A percentile compares a stretch with the other conserved stretches of the same genome.
Evolutionary conservation across 1,140 invertebrate species (phyloP).

Genomic region (Drosophila varians): DNA sequence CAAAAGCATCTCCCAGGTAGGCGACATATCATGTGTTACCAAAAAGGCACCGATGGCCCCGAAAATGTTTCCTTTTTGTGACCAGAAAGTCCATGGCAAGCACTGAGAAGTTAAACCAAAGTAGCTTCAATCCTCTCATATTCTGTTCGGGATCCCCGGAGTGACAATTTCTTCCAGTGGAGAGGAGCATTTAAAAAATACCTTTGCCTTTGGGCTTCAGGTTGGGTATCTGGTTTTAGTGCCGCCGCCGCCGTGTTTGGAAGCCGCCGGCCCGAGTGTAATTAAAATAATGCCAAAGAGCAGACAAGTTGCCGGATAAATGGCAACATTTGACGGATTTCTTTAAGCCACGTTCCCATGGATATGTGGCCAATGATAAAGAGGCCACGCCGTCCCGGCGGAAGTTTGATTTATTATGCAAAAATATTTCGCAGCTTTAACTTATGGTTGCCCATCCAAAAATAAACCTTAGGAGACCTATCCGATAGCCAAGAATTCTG

Average conservation of each 20-base stretch:
- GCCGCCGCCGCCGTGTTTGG: conserved; percentile 16
- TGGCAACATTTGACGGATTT: conserved; percentile 57
- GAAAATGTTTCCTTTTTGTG: conserved; percentile 45
- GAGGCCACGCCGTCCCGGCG: conserved; percentile 35
- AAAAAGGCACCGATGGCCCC: conserved; percentile 62
- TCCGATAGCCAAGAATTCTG: conserved; percentile 55
- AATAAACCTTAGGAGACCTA: conserved; percentile 17
- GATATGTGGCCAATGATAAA: conserved; percentile 1
- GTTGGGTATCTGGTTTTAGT: conserved; percentile 26
- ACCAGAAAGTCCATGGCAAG: conserved; percentile 27
- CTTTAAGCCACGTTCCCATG: conserved; percentile 11
- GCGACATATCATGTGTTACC: conserved; percentile 78
- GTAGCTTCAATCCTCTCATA: background rate
- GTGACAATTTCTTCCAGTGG: background rate
- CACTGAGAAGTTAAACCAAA: conserved; percentile 12
- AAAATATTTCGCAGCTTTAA: conserved; percentile 68
- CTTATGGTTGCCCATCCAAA: conserved; percentile 15
- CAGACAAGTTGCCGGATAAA: conserved; percentile 59
- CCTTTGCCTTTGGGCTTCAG: conserved; percentile 33
- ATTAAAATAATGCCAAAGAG: conserved; percentile 71
- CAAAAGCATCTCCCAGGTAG: conserved; percentile 56
- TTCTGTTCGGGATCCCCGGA: background rate
- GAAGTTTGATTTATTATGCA: conserved; percentile 76
- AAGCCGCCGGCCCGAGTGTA: conserved; percentile 54
- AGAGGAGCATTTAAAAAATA: conserved; percentile 68